These are phyloP conservation scores for Phallusia fumigata DNA, from an alignment of 23 tunicate genomes.

Conservation along the genomic window DNA sequence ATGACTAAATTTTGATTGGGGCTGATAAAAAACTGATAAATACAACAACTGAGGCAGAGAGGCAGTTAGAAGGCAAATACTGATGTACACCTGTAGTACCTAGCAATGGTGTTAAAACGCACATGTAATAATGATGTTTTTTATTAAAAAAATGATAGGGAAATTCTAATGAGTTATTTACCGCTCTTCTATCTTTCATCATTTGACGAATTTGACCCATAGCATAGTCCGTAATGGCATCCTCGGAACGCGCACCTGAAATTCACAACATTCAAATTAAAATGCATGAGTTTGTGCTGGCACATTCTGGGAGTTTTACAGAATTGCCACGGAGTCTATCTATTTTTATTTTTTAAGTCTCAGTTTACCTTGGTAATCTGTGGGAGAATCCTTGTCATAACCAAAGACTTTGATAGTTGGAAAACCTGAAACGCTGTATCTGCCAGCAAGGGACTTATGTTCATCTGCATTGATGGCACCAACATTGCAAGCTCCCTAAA, in stretches of 20 bases:
- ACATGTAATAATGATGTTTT: too few species aligned
- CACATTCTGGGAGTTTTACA: not conserved
- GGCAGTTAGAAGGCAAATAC: too few species aligned
- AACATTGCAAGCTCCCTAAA: slow-evolving; percentile 92
- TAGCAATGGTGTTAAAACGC: too few species aligned
- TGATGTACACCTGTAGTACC: too few species aligned
- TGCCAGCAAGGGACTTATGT: slow-evolving; percentile 84
- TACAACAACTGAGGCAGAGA: too few species aligned
- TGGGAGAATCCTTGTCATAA: slow-evolving; percentile 80
- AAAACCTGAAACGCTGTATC: slow-evolving; percentile 85
- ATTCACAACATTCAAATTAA: too few species aligned
- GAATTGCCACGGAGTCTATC: too few species aligned
- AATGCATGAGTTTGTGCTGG: too few species aligned
- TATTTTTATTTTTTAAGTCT: too few species aligned
- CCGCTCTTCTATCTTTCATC: slow-evolving; percentile 77
- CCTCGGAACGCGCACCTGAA: slow-evolving; percentile 69
- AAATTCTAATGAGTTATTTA: slow-evolving; percentile 11
- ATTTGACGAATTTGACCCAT: slow-evolving; percentile 78
- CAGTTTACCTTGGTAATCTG: slow-evolving; percentile 86
- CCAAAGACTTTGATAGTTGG: slow-evolving; percentile 99
- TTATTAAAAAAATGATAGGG: too few species aligned
- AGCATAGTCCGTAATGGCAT: slow-evolving; percentile 69
- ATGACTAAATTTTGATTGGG: too few species aligned
- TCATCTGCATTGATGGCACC: slow-evolving; percentile 94
- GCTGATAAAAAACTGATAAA: too few species aligned